Conservation (phyloP, 1,140 invertebrate species). For the Panonychus citri region DNA sequence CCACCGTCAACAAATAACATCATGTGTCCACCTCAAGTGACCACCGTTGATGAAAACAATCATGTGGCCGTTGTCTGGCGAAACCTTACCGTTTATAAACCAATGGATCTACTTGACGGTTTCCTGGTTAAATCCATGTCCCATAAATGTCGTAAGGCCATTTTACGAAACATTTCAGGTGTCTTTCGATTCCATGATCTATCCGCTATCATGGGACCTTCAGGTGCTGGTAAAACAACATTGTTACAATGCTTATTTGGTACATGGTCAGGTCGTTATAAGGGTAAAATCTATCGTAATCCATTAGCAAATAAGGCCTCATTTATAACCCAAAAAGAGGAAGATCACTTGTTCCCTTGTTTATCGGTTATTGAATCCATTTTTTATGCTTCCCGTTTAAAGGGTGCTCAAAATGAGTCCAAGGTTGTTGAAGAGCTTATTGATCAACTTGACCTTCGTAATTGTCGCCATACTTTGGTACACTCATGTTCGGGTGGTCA, state of each 20-base stretch:
- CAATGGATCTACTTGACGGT: constrained; percentile 24
- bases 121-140: not conserved
- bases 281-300: not conserved
- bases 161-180: constrained; percentile 34
- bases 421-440: constrained; percentile 37
- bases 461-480: constrained; percentile 2
- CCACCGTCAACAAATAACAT: too few species aligned
- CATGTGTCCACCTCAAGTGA: too few species aligned
- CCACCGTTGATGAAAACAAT: not conserved
- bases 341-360: constrained; percentile 65
- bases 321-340: constrained; percentile 26
- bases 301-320: not conserved
- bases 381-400: not conserved
- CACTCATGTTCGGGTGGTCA: constrained; percentile 41
- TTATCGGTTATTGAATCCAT: constrained; percentile 39
- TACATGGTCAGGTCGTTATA: not conserved
- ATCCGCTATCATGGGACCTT: constrained; percentile 11
- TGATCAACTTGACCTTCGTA: constrained; percentile 1
- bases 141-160: not conserved
- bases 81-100: not conserved
- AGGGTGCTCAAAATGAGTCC: constrained; percentile 35
- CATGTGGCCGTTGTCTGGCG: not conserved
- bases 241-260: constrained; percentile 16
- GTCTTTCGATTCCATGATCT: constrained; percentile 8
- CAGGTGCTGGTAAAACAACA: constrained; percentile 26